phyloP scores from a whole-genome alignment of 1,140 invertebrate genomes.

The Drosophila chauvacae region DNA sequence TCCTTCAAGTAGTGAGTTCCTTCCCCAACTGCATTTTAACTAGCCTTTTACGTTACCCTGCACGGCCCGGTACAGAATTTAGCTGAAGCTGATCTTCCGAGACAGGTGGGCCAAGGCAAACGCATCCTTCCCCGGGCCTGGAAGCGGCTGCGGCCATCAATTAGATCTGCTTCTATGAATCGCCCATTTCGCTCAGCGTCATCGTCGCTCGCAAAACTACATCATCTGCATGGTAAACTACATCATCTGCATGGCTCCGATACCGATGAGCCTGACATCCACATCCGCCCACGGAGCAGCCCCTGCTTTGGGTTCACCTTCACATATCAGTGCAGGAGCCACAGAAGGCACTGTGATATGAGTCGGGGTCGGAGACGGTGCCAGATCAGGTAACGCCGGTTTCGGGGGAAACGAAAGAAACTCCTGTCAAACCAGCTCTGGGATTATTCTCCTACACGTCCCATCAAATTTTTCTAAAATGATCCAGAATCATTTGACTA shows the following conservation, averaged over 20 bases:
- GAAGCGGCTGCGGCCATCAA: not conserved
- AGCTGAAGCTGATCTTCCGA: not conserved
- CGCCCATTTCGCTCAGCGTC: not conserved
- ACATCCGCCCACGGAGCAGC: no score
- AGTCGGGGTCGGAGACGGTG: not conserved
- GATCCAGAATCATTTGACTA: constrained; percentile 65
- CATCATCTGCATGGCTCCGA: not conserved
- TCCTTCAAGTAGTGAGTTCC: not conserved
- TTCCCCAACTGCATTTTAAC: not conserved
- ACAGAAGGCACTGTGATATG: constrained; percentile 7
- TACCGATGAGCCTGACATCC: not conserved
- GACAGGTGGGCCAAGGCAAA: not conserved
- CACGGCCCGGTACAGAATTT: not conserved
- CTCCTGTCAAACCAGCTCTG: constrained; percentile 20
- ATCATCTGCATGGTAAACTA: not conserved
- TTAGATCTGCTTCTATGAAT: not conserved
- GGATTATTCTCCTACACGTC: constrained; percentile 43
- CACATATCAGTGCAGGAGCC: not conserved
- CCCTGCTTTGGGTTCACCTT: not conserved
- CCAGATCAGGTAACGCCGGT: not conserved
- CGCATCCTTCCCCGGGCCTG: not conserved
- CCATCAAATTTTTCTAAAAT: constrained; percentile 67
- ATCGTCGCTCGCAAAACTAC: not conserved
- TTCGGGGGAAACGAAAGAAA: constrained; percentile 8
- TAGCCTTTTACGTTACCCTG: not conserved